Conservation (phyloP, 2,797 vertebrate species). For the Stomatorhinus walkeri region DNA sequence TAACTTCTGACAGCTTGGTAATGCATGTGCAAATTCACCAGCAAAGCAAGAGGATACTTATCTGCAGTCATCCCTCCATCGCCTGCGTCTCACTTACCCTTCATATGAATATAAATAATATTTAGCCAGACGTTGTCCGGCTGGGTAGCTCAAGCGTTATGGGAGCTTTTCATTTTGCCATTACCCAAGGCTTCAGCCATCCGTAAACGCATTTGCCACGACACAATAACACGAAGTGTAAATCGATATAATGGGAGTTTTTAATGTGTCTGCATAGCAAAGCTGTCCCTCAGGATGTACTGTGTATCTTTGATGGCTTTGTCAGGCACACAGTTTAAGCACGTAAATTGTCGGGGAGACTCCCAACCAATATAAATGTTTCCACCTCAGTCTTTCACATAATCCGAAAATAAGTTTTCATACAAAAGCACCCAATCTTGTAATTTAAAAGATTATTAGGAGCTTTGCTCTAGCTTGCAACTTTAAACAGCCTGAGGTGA, state of each 20-base stretch:
- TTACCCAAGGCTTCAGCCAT: not conserved
- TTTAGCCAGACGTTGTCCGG: not conserved
- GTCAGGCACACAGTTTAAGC: not conserved
- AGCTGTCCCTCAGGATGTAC: not conserved
- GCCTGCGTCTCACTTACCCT: not conserved
- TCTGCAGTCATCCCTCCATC: not conserved
- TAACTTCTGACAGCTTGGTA: not conserved
- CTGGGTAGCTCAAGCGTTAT: not conserved
- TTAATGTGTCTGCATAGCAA: slow-evolving; percentile 5
- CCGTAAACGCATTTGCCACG: not conserved
- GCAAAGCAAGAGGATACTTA: not conserved
- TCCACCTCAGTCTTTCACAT: not conserved
- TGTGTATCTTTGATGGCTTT: not conserved
- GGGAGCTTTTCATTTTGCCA: not conserved
- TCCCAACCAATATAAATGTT: not conserved
- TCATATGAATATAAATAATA: not conserved
- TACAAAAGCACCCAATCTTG: not conserved
- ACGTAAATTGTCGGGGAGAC: not conserved
- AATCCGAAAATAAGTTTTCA: not conserved
- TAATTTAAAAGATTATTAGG: not conserved
- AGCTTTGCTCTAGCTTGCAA: not conserved
- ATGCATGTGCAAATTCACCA: not conserved
- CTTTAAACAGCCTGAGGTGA: not conserved
- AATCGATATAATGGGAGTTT: slow-evolving; percentile 6
- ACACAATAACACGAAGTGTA: not conserved